phyloP scores from a whole-genome alignment of 1,140 invertebrate genomes.

The Drepana arcuata region DNA sequence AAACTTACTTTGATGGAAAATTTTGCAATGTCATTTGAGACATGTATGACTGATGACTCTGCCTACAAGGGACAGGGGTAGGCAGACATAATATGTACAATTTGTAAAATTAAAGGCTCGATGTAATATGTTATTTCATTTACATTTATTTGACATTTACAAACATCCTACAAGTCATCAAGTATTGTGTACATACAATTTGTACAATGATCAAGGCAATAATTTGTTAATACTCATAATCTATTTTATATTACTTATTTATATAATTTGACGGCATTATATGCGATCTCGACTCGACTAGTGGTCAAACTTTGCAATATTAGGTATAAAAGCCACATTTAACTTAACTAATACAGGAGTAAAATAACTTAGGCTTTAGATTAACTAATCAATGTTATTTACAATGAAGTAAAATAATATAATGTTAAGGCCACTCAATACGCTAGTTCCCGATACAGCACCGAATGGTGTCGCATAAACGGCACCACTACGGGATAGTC shows the following conservation, averaged over 20 bases:
- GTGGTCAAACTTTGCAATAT: constrained; percentile 39
- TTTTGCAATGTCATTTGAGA: too few species aligned
- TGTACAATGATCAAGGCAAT: constrained; percentile 49
- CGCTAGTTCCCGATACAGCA: constrained; percentile 33
- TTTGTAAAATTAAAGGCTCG: too few species aligned
- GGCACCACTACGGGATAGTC: too few species aligned
- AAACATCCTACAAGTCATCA: constrained; percentile 44
- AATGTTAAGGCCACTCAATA: constrained; percentile 38
- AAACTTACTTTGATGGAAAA: too few species aligned
- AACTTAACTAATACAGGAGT: constrained; percentile 20
- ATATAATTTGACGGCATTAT: constrained; percentile 49
- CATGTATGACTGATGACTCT: too few species aligned
- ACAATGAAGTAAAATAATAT: constrained; percentile 33
- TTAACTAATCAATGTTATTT: constrained; percentile 36
- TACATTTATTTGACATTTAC: constrained; percentile 65
- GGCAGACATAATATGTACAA: too few species aligned
- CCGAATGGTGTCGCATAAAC: constrained; percentile 27
- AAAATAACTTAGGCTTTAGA: constrained; percentile 14
- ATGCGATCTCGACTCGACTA: constrained; percentile 56
- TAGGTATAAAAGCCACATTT: constrained; percentile 26
- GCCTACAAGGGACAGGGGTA: too few species aligned
- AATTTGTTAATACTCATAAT: constrained; percentile 49
- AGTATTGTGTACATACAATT: constrained; percentile 56
- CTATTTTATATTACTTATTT: constrained; percentile 20
- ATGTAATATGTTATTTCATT: too few species aligned